Base-by-base conservation (phyloP, 2,113 vertebrate species). In the Gnathonemus longibarbis region DNA sequence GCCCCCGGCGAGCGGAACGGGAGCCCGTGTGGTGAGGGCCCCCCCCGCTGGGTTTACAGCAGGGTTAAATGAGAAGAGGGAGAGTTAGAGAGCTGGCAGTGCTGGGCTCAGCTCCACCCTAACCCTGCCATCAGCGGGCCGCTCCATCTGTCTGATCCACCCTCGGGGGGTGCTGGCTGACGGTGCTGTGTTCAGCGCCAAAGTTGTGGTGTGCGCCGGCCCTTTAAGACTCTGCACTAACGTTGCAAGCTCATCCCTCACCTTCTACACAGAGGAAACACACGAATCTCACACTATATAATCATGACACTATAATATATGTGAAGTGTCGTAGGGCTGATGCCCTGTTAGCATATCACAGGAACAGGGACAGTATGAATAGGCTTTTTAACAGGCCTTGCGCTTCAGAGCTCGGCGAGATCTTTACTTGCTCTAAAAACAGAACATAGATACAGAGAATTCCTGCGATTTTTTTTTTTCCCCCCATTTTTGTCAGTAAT, bases 61-160 rank as follows among this genome's bases (percentile, higher is more conserved):
- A 35, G 87, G 56, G 87, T n/a, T 62, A 88, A 88, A 88, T 88
- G 39, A 31, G 19, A 62, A 39, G 52, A 42, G 52, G 87, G 46
- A 87, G 49, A 17, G 50, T 17, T 39, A 87, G 17, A 9, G 50
- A 53, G 85, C n/a, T 66, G 42, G 87, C 87, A 46, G 19, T 21
- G 42, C 42, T 13, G 19, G 13, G 7, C 53, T 42, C 42, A 3
- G 53, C 87, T 88, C 88, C 62, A 39, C 62, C 88, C 62, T 17
- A n/a, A 66, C 58, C 62, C 45, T 74, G 35, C 31, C 31, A 62
- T 62, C 48, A 62, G 87, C 35, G 39, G 56, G 58, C 17, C 7
- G 35, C n/a, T 88, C 87, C 87, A 88, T 88, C 87, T 88, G 87
- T 88, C 56, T 66, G 52, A 66, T 88, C 56, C 56, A 21, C 19